phyloP scores from a whole-genome alignment of 2,113 vertebrate species.

The Callopanchax toddi region DNA sequence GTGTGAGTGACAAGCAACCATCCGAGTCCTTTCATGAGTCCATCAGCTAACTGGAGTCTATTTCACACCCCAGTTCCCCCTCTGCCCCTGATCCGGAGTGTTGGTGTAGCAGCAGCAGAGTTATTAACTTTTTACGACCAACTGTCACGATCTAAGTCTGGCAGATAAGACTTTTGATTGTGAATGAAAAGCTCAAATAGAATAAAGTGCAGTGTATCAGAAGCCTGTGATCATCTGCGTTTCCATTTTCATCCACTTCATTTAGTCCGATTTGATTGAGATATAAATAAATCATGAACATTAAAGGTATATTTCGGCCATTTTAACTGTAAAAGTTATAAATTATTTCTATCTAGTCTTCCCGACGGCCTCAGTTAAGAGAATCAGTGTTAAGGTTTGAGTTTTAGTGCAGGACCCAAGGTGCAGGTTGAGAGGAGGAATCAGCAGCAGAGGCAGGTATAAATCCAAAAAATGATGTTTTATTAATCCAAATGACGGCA shows the following conservation, averaged over 20 bases:
- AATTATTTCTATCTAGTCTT: too few relatives aligned
- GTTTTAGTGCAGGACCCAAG: too few relatives aligned
- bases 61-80: constrained; percentile 73
- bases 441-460: too few relatives aligned
- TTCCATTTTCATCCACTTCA: not conserved
- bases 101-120: constrained; percentile 23
- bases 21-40: constrained; percentile 60
- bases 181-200: constrained; percentile 32
- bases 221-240: constrained; percentile 8
- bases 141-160: constrained; percentile 36
- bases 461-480: too few relatives aligned
- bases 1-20: constrained; percentile 62
- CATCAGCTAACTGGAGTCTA: constrained; percentile 66
- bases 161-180: constrained; percentile 35
- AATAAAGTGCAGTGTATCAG: constrained; percentile 29
- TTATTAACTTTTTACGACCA: constrained; percentile 59
- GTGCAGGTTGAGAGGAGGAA: too few relatives aligned
- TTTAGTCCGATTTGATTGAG: not conserved
- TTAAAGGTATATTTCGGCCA: not conserved
- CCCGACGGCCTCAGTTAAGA: too few relatives aligned
- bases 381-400: too few relatives aligned
- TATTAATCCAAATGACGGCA: too few relatives aligned
- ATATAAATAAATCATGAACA: not conserved
- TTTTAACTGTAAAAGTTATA: too few relatives aligned
- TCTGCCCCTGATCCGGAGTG: constrained; percentile 58